Percentiles rank a stretch among this genome's conserved stretches.
These are phyloP conservation scores for Drosophila kokeensis DNA, from an alignment of 2,888 invertebrate species.

Conservation along the genomic window DNA sequence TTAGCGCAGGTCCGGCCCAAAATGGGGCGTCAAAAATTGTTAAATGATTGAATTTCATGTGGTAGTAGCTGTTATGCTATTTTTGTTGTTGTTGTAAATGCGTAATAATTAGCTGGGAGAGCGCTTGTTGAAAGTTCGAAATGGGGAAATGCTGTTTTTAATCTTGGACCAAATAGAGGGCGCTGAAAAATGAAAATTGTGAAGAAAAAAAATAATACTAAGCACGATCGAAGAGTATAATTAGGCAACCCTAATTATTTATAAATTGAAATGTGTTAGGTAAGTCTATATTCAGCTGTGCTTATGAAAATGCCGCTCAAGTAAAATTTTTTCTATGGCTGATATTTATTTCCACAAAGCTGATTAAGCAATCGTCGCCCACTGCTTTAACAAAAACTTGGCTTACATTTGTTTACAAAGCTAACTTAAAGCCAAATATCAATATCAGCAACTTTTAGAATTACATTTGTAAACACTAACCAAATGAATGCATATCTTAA, in stretches of 20 bases:
- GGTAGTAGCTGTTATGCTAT: slow-evolving; percentile 10
- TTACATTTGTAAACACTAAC: not conserved
- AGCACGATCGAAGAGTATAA: slow-evolving; percentile 10
- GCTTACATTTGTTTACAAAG: not conserved
- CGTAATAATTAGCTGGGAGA: slow-evolving; percentile 30
- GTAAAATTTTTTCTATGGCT: not conserved
- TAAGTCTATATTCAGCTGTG: not conserved
- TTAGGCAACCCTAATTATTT: not conserved
- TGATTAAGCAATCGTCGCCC: not conserved
- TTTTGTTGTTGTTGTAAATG: not conserved
- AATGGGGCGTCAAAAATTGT: slow-evolving; percentile 60
- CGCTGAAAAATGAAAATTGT: slow-evolving; percentile 8
- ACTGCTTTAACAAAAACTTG: not conserved
- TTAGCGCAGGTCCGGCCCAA: slow-evolving; percentile 39
- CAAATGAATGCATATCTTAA: not conserved
- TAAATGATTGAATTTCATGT: slow-evolving; percentile 51
- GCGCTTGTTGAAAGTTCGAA: slow-evolving; percentile 39
- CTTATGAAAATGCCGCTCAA: not conserved
- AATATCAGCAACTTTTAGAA: not conserved
- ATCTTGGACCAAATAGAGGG: slow-evolving; percentile 18
- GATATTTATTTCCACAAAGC: not conserved
- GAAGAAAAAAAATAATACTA: not conserved
- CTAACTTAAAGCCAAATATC: not conserved
- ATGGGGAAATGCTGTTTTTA: slow-evolving; percentile 15
- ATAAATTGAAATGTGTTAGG: not conserved